These are phyloP conservation scores for Drosophila navojoa DNA, from an alignment of 1,140 invertebrate genomes.

Conservation along the genomic window DNA sequence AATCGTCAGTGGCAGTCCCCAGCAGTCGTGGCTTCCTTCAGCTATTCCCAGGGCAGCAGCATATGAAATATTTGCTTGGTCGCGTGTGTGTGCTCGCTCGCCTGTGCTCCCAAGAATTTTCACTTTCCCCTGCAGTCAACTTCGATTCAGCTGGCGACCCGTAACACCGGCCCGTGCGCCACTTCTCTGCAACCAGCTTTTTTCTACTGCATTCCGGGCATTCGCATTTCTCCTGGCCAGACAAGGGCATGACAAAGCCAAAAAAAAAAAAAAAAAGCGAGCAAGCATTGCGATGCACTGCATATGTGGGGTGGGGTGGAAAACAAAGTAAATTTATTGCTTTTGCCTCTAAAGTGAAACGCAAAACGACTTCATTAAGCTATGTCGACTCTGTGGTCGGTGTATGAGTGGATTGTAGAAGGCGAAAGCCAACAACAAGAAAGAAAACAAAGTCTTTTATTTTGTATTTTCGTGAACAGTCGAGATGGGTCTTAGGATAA, in stretches of 20 bases:
- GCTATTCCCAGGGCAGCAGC: slow-evolving; percentile 12
- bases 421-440: neutral
- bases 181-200: slow-evolving; percentile 3
- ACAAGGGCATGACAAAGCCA: slow-evolving; percentile 31
- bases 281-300: neutral
- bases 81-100: slow-evolving; percentile 11
- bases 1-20: slow-evolving; percentile 23
- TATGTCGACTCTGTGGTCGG: slow-evolving; percentile 56
- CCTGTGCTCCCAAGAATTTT: slow-evolving; percentile 62
- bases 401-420: slow-evolving; percentile 17
- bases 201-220: slow-evolving; percentile 52
- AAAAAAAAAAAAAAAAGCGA: slow-evolving; percentile 20
- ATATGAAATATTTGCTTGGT: slow-evolving; percentile 67
- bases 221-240: slow-evolving; percentile 51
- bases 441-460: slow-evolving; percentile 5
- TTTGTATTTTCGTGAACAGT: neutral
- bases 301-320: slow-evolving; percentile 15
- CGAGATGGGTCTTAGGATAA: slow-evolving; percentile 1
- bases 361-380: slow-evolving; percentile 79
- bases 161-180: slow-evolving; percentile 24
- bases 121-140: slow-evolving; percentile 61
- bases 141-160: slow-evolving; percentile 14
- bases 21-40: slow-evolving; percentile 5
- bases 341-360: slow-evolving; percentile 72
- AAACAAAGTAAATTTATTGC: slow-evolving; percentile 70